These are phyloP conservation scores for Ailurus styani DNA, from an alignment of 2,113 vertebrate species.

Conservation along the genomic window DNA sequence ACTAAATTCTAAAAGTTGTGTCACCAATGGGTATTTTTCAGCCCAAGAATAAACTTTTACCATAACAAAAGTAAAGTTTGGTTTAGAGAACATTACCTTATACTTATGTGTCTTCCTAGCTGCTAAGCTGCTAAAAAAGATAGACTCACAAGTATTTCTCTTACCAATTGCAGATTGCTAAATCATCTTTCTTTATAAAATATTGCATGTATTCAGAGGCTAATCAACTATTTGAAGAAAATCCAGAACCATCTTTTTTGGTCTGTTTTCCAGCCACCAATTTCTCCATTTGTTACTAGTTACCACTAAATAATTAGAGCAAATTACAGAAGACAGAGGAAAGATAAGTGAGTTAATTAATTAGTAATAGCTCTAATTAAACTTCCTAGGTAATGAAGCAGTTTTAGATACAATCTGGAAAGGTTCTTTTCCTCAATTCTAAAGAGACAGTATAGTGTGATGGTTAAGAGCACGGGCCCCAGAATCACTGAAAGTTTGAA, in stretches of 20 bases:
- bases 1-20: background rate
- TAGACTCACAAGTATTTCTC: background rate
- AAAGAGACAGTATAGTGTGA: background rate
- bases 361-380: background rate
- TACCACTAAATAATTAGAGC: background rate
- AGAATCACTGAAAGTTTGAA: background rate
- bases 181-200: background rate
- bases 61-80: background rate
- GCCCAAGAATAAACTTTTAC: background rate
- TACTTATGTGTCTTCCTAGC: background rate
- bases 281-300: conserved; percentile 1
- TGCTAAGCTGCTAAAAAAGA: background rate
- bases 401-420: background rate
- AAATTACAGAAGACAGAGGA: background rate
- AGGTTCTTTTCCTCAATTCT: background rate
- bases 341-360: background rate
- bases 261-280: background rate
- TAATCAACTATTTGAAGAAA: background rate
- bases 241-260: background rate
- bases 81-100: background rate
- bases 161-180: background rate
- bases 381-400: background rate
- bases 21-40: background rate
- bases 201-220: background rate
- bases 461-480: background rate